A percentile compares a stretch with the other conserved stretches of the same genome.
phyloP scores from a whole-genome alignment of 2,113 vertebrate species.

The Apus apus region DNA sequence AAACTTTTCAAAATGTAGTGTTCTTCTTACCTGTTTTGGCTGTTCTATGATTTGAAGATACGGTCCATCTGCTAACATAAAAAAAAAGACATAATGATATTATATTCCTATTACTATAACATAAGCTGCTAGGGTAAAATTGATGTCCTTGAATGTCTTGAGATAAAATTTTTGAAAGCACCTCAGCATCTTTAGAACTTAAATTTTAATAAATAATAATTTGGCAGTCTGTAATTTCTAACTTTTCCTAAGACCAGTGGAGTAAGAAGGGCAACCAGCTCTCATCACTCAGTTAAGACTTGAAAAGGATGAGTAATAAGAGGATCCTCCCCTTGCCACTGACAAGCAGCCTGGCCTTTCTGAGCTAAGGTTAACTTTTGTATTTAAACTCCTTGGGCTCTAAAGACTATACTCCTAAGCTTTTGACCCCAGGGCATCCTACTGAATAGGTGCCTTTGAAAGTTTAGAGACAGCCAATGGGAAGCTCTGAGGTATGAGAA shows the following conservation, averaged over 20 bases:
- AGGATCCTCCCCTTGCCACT: background rate
- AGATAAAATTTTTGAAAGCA: background rate
- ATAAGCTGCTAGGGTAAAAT: background rate
- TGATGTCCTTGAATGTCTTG: background rate
- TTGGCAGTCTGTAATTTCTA: background rate
- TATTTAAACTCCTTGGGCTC: slow-evolving; percentile 3
- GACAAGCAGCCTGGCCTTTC: background rate
- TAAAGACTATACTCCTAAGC: background rate
- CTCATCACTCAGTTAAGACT: background rate
- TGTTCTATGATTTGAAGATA: slow-evolving; percentile 88
- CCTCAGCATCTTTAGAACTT: background rate
- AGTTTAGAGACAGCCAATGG: slow-evolving; percentile 11
- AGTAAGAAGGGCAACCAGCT: background rate
- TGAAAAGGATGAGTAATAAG: background rate
- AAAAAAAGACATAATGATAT: background rate
- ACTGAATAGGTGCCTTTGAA: slow-evolving; percentile 11
- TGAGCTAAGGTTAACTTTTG: slow-evolving; percentile 2
- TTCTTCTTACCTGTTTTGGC: slow-evolving; percentile 87
- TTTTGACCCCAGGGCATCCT: slow-evolving; percentile 26
- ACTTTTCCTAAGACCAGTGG: background rate
- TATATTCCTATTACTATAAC: background rate
- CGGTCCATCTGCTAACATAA: slow-evolving; percentile 80
- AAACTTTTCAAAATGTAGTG: background rate
- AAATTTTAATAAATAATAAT: background rate
- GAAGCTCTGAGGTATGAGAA: slow-evolving; percentile 20